Conservation (phyloP, 2,888 invertebrate genomes). For the Iselma pallidipennis region DNA sequence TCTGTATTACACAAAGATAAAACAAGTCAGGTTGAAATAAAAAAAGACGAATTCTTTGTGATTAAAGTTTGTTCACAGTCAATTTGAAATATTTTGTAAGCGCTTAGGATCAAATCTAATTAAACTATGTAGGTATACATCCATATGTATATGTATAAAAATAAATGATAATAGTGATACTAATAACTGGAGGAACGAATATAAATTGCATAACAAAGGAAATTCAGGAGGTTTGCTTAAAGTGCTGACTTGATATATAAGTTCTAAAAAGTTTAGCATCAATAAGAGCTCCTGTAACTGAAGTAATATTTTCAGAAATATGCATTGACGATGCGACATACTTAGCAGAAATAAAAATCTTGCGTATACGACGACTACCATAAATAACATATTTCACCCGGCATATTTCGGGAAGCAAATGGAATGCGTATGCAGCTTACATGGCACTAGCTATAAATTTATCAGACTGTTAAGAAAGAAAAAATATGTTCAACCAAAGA, state of each 20-base stretch:
- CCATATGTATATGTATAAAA: too few species aligned
- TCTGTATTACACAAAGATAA: constrained; percentile 1
- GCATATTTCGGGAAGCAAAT: constrained; percentile 42
- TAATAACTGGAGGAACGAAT: not conserved
- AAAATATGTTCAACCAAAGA: constrained; percentile 42
- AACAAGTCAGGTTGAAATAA: constrained; percentile 2
- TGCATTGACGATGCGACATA: constrained; percentile 36
- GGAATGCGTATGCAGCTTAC: constrained; percentile 44
- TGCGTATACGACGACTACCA: constrained; percentile 39
- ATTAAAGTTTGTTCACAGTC: not conserved
- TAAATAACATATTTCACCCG: constrained; percentile 47
- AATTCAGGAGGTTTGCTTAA: constrained; percentile 17
- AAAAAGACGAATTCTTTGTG: not conserved
- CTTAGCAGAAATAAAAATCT: constrained; percentile 46
- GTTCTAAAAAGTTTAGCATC: constrained; percentile 34
- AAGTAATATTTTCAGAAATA: constrained; percentile 33
- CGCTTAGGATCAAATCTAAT: not conserved
- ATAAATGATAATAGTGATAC: too few species aligned
- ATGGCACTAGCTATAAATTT: constrained; percentile 45
- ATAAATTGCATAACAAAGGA: constrained; percentile 7
- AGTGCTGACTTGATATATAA: constrained; percentile 31
- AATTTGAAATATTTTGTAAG: not conserved
- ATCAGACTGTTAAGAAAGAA: constrained; percentile 32
- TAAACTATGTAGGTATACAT: too few species aligned
- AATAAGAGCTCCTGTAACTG: constrained; percentile 33